A percentile compares a stretch with the other conserved stretches of the same genome.
Evolutionary conservation across 2,113 vertebrate genomes (phyloP).

Genomic region (Zosterops hypoxanthus): DNA sequence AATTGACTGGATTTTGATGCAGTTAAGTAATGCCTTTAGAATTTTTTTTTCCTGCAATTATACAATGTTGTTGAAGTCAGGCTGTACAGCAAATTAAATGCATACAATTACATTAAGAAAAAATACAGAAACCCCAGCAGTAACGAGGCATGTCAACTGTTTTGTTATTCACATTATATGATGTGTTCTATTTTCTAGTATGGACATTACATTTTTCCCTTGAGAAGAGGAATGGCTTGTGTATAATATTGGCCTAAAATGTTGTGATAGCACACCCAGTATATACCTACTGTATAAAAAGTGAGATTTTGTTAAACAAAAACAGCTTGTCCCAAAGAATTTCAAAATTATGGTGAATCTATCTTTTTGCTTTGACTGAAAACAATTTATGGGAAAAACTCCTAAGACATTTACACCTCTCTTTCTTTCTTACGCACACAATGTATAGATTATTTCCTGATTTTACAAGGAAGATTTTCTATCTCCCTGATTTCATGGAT

Average conservation of each 20-base stretch:
- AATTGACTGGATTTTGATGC: not conserved
- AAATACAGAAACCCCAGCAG: not conserved
- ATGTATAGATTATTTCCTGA: not conserved
- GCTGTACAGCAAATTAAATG: not conserved
- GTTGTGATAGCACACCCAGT: not conserved
- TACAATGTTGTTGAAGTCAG: not conserved
- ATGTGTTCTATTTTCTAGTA: not conserved
- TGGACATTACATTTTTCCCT: not conserved
- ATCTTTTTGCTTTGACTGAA: not conserved
- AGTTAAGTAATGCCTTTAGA: not conserved
- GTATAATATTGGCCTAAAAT: not conserved
- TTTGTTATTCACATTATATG: not conserved
- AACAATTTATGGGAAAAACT: not conserved
- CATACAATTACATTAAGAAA: not conserved
- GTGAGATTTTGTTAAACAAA: not conserved
- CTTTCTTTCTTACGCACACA: not conserved
- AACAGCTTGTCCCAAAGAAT: not conserved
- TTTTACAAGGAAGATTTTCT: not conserved
- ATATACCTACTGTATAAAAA: not conserved
- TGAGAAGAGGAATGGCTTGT: not conserved
- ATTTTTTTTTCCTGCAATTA: not conserved
- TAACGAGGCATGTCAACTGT: not conserved
- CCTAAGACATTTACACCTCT: not conserved
- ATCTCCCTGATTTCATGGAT: not conserved
- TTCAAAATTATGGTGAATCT: not conserved